Base-by-base conservation (phyloP, 2,113 vertebrate genomes). In the Poicephalus gulielmi region DNA sequence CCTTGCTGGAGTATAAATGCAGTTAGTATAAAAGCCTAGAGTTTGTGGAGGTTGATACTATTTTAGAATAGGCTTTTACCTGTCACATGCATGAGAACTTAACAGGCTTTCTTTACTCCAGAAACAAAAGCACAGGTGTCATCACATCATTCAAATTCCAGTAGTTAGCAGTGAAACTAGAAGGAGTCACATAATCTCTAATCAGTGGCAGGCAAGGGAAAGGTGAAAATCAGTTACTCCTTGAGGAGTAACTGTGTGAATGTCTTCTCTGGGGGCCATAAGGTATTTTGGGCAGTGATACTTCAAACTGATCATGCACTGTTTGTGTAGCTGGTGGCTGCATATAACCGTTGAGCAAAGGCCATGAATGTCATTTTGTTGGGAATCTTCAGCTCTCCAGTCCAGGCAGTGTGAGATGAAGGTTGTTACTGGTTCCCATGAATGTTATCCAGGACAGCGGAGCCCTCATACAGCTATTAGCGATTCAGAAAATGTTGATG, bases 21-120 rank as follows among this genome's bases (percentile, higher is more conserved):
- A 41, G n/a, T 33, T 63, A 1, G 23, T 20, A 4, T 11, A 19
- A 60, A 83, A 86, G 39, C n/a, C 68, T 28, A 3, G 79, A 43
- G 69, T 92, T 86, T 6, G 71, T 77, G 83, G 63, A 88, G 43
- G 28, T 60, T 88, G 83, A n/a, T 81, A 6, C 75, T 91, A 11
- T 67, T 96, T 90, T 93, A 70, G 88, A 93, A 86, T 57, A 88
- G 83, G 73, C 57, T 86, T 95, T 83, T 95, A 93, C 71, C 83
- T 95, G 86, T 71, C 88, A 64, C 82, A 3, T 78, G 71, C 46
- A 9, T 37, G 68, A 88, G 83, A 67, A 74, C 24, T 73, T 80
- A 83, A 80, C 88, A 67, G 71, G 75, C 79, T 94, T 88, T 39
- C 75, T 80, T 71, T 64, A 96, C 69, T 68, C 47, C 66, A 66